Base-by-base conservation (phyloP, 2,888 invertebrate genomes). In the Serripes groenlandicus region DNA sequence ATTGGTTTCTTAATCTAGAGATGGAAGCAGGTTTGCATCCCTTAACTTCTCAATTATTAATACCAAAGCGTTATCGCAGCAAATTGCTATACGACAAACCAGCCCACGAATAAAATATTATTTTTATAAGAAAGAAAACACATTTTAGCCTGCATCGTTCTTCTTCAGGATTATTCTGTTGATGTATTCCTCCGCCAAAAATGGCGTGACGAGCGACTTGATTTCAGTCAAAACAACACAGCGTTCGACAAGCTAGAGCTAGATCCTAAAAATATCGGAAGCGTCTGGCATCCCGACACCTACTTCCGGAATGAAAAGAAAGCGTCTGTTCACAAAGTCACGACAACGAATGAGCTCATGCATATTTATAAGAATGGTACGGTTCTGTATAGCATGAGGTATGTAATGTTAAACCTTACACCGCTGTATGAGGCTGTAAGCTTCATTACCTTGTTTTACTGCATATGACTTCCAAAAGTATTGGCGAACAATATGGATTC, bases 241-340 rank as follows among this genome's bases (percentile, higher is more conserved):
- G 26, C 11, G 1, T 60, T 60, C 26, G 23, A 64, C 11, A 78
- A 78, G 32, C 64, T 78, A 9, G 78, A 78, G 52, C n/a, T 78
- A 0, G 78, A 78, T n/a, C 64, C 42, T 4, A 78, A 66, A 52
- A 72, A 56, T 4, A 78, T 78, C 30, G 72, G 73, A 15, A 66
- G 37, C 23, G 78, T 78, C 9, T 78, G 78, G 78, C 72, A 66
- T 34, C 78, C 78, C 9, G 78, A 78, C 49, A 66, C 68, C 15
- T 78, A 58, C 37, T 78, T 78, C 49, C 66, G 52, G 30, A 78
- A 78, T 26, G 78, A 78, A 37, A 72, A 64, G 49, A 54, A 56
- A 34, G 78, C 72, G n/a, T 35, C 56, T 3, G 56, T 78, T n/a
- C 78, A 78, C 68, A 49, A 72, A 15, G 78, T 78, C 0, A 78